These are phyloP conservation scores for Aurelia sp. DNA, from an alignment of 30 jellyfish, hydroid and myxozoan genomes.

Conservation along the genomic window DNA sequence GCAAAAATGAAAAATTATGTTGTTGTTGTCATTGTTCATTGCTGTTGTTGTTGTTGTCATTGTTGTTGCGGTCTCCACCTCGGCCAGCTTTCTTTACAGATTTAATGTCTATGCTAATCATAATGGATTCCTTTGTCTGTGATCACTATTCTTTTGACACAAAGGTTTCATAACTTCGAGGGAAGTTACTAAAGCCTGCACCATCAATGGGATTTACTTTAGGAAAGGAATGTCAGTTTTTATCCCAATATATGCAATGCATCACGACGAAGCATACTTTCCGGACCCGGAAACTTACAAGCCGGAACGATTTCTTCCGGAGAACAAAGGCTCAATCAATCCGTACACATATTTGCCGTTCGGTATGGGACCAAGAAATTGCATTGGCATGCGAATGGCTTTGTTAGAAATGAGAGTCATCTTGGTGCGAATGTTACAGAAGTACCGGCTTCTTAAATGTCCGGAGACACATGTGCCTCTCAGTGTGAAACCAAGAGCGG, in stretches of 20 bases:
- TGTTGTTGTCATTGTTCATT: too few species aligned
- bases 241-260: constrained; percentile 39
- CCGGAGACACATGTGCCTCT: constrained; percentile 31
- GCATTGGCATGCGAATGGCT: constrained; percentile 71
- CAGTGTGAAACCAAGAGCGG: background rate
- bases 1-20: too few species aligned
- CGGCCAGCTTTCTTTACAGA: background rate
- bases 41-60: too few species aligned
- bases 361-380: constrained; percentile 55
- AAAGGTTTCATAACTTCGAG: constrained; percentile 18
- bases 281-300: constrained; percentile 48
- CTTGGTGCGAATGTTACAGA: constrained; percentile 28
- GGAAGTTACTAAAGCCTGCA: constrained; percentile 16
- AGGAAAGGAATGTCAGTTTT: background rate
- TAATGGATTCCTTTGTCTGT: too few species aligned
- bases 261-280: constrained; percentile 31
- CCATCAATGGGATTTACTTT: constrained; percentile 17
- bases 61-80: too few species aligned
- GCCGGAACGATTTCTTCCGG: constrained; percentile 26
- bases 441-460: constrained; percentile 29
- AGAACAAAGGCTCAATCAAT: constrained; percentile 19
- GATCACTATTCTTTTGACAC: background rate
- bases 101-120: too few species aligned
- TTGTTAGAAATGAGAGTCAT: constrained; percentile 40
- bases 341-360: constrained; percentile 31